Percentiles rank a stretch among this genome's conserved stretches.
These are phyloP conservation scores for Reticulitermes lucifugus DNA, from an alignment of 2,888 invertebrate species.

Conservation along the genomic window DNA sequence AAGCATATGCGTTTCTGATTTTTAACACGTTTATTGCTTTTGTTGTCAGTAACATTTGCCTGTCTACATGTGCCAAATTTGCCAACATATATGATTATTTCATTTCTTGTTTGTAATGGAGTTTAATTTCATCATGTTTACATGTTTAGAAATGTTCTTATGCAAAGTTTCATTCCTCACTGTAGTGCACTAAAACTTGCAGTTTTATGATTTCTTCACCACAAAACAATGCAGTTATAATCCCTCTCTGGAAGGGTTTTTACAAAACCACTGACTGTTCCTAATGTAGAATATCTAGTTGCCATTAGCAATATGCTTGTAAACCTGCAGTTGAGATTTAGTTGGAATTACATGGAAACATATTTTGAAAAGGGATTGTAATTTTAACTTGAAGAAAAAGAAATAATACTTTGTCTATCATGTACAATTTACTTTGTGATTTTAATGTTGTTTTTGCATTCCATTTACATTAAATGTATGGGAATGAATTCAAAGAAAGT, in stretches of 20 bases:
- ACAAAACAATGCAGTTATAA: not conserved
- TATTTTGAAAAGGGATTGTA: slow-evolving; percentile 10
- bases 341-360: not conserved
- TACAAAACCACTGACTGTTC: not conserved
- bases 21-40: no score
- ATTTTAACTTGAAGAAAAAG: slow-evolving; percentile 13
- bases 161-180: not conserved
- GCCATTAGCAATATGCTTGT: not conserved
- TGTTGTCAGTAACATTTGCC: not conserved
- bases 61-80: slow-evolving; percentile 4
- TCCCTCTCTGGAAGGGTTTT: not conserved
- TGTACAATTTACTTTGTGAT: slow-evolving; percentile 26
- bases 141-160: not conserved
- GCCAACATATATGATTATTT: not conserved
- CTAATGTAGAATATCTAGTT: not conserved
- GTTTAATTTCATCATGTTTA: not conserved
- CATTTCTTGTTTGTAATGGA: not conserved
- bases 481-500: slow-evolving; percentile 16
- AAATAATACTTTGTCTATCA: slow-evolving; percentile 2
- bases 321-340: not conserved
- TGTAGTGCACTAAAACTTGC: not conserved
- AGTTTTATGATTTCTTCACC: not conserved
- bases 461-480: slow-evolving; percentile 3
- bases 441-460: slow-evolving; percentile 7
- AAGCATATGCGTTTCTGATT: no score